These are phyloP conservation scores for Hormiphora californensis DNA, from an alignment of 37 sponge, comb jelly and placozoan genomes.

Conservation along the genomic window DNA sequence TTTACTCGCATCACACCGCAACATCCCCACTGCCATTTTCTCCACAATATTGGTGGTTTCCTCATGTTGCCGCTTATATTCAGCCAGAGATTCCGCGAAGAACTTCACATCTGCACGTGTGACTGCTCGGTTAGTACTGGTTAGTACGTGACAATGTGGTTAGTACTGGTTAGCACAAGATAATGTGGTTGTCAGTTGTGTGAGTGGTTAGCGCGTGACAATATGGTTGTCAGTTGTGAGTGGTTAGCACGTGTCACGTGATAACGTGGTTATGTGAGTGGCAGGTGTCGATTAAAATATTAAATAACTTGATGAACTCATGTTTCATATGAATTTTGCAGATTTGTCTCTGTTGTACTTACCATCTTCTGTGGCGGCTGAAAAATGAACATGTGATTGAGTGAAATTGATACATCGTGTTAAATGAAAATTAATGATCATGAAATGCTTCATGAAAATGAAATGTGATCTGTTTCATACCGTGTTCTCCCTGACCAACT, in stretches of 20 bases:
- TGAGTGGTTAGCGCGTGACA: too few species aligned
- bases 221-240: too few species aligned
- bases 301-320: too few species aligned
- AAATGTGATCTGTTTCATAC: slow-evolving; percentile 27
- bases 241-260: too few species aligned
- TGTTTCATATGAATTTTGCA: too few species aligned
- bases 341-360: too few species aligned
- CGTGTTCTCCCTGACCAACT: slow-evolving; percentile 76
- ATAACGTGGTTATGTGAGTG: too few species aligned
- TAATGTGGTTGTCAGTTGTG: too few species aligned
- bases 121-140: slow-evolving; percentile 15
- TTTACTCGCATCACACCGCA: slow-evolving; percentile 71
- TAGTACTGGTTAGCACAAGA: too few species aligned
- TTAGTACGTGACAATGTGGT: neutral
- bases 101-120: slow-evolving; percentile 74
- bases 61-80: slow-evolving; percentile 76
- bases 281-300: too few species aligned
- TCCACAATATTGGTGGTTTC: slow-evolving; percentile 63
- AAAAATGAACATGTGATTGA: neutral
- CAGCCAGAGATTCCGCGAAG: slow-evolving; percentile 70
- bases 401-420: neutral
- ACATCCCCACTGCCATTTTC: slow-evolving; percentile 73
- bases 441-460: neutral
- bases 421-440: neutral
- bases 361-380: too few species aligned